phyloP scores from a whole-genome alignment of 1,140 invertebrate species.

The Papilio polytes region DNA sequence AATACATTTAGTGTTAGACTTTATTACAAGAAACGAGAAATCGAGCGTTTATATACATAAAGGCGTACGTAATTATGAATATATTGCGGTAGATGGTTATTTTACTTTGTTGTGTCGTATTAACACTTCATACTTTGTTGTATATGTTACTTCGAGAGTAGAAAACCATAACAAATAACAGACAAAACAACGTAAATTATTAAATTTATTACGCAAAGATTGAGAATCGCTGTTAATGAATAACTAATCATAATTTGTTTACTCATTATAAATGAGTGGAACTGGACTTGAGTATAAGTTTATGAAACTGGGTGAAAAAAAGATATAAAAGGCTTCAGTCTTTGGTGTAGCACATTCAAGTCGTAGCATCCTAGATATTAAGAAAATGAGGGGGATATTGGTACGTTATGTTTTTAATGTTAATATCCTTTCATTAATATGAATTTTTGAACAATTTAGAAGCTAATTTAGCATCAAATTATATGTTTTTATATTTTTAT shows the following conservation, averaged over 20 bases:
- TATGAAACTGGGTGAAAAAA: slow-evolving; percentile 74
- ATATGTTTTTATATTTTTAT: neutral
- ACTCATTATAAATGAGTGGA: slow-evolving; percentile 73
- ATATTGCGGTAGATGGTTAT: neutral
- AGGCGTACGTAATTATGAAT: neutral
- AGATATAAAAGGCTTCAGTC: slow-evolving; percentile 73
- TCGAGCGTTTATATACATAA: neutral
- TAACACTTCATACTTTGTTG: neutral
- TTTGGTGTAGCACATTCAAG: slow-evolving; percentile 68
- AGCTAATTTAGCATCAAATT: neutral
- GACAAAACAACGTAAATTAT: slow-evolving; percentile 33
- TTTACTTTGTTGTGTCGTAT: neutral
- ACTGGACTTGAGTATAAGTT: slow-evolving; percentile 65
- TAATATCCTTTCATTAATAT: slow-evolving; percentile 30
- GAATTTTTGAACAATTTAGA: slow-evolving; percentile 5
- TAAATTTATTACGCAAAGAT: slow-evolving; percentile 54
- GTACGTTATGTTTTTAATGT: slow-evolving; percentile 52
- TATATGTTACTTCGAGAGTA: neutral
- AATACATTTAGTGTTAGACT: neutral
- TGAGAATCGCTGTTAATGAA: slow-evolving; percentile 71
- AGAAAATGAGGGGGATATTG: slow-evolving; percentile 70
- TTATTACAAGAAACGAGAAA: neutral
- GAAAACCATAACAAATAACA: neutral
- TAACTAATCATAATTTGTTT: slow-evolving; percentile 62
- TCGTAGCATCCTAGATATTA: slow-evolving; percentile 60